phyloP scores from a whole-genome alignment of 2,113 vertebrate species.

The Tetrax tetrax region DNA sequence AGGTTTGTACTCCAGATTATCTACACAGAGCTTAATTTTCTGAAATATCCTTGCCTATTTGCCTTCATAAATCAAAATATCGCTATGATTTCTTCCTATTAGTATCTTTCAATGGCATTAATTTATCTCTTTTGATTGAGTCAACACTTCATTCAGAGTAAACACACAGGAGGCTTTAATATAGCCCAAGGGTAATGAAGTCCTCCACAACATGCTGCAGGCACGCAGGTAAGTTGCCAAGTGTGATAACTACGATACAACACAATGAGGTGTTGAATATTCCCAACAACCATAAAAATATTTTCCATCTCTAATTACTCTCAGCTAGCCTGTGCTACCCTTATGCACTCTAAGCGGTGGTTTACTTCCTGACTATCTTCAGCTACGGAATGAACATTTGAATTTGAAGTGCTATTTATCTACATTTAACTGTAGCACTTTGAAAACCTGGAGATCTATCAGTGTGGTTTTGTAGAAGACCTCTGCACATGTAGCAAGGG shows the following conservation, averaged over 20 bases:
- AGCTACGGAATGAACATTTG: not conserved
- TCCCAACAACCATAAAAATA: slow-evolving; percentile 41
- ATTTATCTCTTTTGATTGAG: slow-evolving; percentile 30
- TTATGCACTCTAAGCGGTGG: not conserved
- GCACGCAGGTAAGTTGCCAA: slow-evolving; percentile 55
- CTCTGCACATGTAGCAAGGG: not conserved
- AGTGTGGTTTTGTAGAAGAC: not conserved
- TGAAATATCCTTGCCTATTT: not conserved
- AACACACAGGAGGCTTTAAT: slow-evolving; percentile 9
- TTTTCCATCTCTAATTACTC: slow-evolving; percentile 49
- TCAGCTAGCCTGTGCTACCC: not conserved
- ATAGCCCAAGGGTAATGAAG: not conserved
- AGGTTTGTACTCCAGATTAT: slow-evolving; percentile 9
- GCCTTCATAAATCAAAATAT: not conserved
- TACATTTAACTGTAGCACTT: not conserved
- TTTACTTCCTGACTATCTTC: not conserved
- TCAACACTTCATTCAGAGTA: slow-evolving; percentile 1
- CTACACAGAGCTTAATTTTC: not conserved
- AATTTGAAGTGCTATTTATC: not conserved
- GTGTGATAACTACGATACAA: not conserved
- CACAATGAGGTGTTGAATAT: slow-evolving; percentile 41
- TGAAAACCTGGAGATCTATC: not conserved
- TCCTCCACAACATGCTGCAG: not conserved
- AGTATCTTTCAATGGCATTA: slow-evolving; percentile 5
- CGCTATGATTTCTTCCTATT: not conserved